Conservation (phyloP, 2,113 vertebrate genomes). For the Okapia johnstoni region DNA sequence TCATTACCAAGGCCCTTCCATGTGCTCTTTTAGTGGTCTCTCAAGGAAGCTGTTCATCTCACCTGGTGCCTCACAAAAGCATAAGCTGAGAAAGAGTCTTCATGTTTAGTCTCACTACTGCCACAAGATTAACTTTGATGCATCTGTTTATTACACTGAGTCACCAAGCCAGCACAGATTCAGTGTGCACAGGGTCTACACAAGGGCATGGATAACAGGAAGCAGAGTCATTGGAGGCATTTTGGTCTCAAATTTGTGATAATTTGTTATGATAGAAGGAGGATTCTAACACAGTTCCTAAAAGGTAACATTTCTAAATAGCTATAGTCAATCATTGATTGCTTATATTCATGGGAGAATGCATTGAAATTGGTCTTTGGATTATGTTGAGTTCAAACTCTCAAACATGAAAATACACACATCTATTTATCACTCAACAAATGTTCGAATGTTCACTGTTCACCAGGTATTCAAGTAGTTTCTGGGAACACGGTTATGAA, state of each 20-base stretch:
- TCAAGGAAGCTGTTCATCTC: neutral
- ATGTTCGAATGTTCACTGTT: neutral
- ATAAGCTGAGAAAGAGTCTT: neutral
- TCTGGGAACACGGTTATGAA: neutral
- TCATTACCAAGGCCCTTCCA: neutral
- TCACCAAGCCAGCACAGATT: neutral
- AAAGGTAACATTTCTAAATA: neutral
- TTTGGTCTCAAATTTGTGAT: neutral
- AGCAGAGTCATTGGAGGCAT: too few species aligned
- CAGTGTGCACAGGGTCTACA: neutral
- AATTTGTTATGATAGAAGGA: neutral
- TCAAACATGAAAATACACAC: neutral
- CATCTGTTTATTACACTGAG: neutral
- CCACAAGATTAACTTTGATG: neutral
- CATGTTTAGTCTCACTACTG: neutral
- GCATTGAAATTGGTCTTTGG: neutral
- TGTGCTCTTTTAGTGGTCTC: neutral
- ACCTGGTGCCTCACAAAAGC: neutral
- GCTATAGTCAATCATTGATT: neutral
- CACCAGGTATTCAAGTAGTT: neutral
- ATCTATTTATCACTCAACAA: neutral
- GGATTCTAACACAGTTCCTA: too few species aligned
- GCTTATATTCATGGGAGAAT: neutral
- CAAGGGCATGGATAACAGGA: neutral
- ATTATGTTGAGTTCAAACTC: neutral